Base-by-base conservation (phyloP, 2,888 invertebrate species). In the Drosophila yooni region DNA sequence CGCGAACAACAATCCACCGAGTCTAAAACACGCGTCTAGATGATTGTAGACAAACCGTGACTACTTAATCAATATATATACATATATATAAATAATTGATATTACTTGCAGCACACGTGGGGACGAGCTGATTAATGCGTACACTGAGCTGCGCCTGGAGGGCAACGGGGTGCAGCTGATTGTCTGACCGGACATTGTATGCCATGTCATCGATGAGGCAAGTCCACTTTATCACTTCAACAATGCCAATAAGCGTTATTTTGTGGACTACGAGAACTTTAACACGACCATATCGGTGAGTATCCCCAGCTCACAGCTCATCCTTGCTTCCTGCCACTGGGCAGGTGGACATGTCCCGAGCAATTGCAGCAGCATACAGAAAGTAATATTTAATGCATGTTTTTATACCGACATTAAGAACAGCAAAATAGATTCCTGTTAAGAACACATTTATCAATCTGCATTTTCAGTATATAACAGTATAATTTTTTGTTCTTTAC, bases 181-280 rank as follows among this genome's bases (percentile, higher is more conserved):
- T 87, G 94, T 97, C 51, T 98, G 98, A 98, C 98, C 98, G 0
- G 95, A 97, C 88, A 97, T 97, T 2, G 95, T 98, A 13, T 96
- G 96, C 15, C 98, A 98, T 92, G 94, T 95, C 69, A 98, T 98
- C 76, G 96, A 97, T 88, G 94, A 94, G 13, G 92, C 93, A 31
- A 97, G 97, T 88, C 98, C 98, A 0, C 95, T 98, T 54, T 97
- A 95, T 92, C 95, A 96, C 82, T 95, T 97, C 86, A 95, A 96
- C 0, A 96, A 96, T 0, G 96, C 96, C 78, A 90, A 95, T 74
- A 95, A 95, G 79, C 95, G 94, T 15, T 95, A 95, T 89, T 77
- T 93, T 29, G 92, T 92, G 21, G 92, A 93, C 77, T 92, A 92
- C 69, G 89, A 90, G 33, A 91, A 92, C 71, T 93, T 93, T 31